Conservation (phyloP, 2,797 vertebrate species). For the Sphenodon punctatus region DNA sequence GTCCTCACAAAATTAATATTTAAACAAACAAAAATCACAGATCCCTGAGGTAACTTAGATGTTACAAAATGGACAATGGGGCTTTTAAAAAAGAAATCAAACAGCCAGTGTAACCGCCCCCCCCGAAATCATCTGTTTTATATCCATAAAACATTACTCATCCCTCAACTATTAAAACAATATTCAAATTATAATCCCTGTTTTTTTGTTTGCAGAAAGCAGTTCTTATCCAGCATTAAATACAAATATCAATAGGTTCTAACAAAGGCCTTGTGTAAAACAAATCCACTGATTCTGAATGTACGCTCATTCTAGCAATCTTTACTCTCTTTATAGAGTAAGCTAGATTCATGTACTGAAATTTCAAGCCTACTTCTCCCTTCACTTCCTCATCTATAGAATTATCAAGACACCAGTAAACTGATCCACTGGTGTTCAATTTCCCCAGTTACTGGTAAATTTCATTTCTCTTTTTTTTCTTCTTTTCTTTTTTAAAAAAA, state of each 20-base stretch:
- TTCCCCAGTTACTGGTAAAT: too few relatives aligned
- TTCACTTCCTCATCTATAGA: neutral
- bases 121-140: slow-evolving; percentile 2
- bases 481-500: too few relatives aligned
- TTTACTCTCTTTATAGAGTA: neutral
- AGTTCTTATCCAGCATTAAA: too few relatives aligned
- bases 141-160: neutral
- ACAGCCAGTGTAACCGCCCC: too few relatives aligned
- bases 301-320: neutral
- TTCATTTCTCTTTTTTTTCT: too few relatives aligned
- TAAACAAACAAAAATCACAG: too few relatives aligned
- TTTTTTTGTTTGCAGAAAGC: too few relatives aligned
- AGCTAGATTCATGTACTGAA: neutral
- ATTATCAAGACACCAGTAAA: neutral
- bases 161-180: neutral
- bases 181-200: too few relatives aligned
- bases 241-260: neutral
- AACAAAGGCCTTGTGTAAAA: neutral
- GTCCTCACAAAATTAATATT: too few relatives aligned
- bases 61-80: too few relatives aligned
- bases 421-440: too few relatives aligned
- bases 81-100: neutral
- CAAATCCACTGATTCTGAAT: neutral
- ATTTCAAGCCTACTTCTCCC: neutral
- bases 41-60: too few relatives aligned